Conservation (phyloP, 2,797 vertebrate species). For the Heterohyrax brucei region DNA sequence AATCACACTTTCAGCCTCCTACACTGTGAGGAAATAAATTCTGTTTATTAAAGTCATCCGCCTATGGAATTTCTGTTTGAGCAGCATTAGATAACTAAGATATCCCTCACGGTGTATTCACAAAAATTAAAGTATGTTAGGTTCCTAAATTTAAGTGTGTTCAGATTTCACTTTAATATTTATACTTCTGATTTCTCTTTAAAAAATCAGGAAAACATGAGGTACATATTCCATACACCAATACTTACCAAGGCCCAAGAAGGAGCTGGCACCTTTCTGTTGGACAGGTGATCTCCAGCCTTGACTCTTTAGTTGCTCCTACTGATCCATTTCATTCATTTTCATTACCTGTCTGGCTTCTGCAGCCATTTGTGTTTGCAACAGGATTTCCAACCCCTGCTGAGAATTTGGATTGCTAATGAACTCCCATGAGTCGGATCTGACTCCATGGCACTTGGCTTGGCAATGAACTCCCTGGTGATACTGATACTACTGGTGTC, state of each 20-base stretch:
- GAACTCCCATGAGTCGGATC: too few species aligned
- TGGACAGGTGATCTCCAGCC: too few species aligned
- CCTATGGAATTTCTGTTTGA: too few species aligned
- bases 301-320: not conserved
- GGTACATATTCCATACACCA: not conserved
- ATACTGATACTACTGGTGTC: too few species aligned
- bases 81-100: too few species aligned
- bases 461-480: too few species aligned
- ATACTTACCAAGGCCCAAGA: not conserved
- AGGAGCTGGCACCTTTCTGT: fast-evolving
- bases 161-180: not conserved
- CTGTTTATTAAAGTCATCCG: too few species aligned
- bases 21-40: too few species aligned
- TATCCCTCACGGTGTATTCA: not conserved
- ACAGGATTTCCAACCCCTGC: too few species aligned
- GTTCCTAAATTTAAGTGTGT: not conserved
- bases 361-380: not conserved
- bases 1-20: too few species aligned
- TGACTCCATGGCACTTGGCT: too few species aligned
- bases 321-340: not conserved
- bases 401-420: too few species aligned
- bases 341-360: not conserved
- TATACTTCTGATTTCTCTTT: not conserved
- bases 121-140: not conserved
- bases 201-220: not conserved